A percentile compares a stretch with the other conserved stretches of the same genome.
phyloP scores from a whole-genome alignment of 2,113 vertebrate species.

The Geococcyx californianus region DNA sequence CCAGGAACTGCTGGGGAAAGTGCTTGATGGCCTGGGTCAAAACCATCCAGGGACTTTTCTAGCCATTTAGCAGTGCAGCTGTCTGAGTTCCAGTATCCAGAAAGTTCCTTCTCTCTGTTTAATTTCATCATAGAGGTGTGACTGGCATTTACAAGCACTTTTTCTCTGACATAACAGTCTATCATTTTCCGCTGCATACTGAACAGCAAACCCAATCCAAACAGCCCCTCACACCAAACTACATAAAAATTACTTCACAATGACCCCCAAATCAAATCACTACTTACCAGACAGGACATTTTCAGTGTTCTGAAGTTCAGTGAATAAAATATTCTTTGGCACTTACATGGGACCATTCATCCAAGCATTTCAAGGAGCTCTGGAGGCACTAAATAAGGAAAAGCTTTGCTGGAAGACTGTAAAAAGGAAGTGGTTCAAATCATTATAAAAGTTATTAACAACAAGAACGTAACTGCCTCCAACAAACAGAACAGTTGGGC shows the following conservation, averaged over 20 bases:
- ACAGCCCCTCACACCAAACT: neutral
- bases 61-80: neutral
- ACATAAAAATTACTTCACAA: neutral
- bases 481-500: neutral
- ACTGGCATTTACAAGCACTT: neutral
- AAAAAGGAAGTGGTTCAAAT: constrained; percentile 44
- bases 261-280: constrained; percentile 15
- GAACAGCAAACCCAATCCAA: neutral
- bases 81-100: neutral
- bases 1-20: neutral
- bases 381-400: constrained; percentile 33
- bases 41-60: neutral
- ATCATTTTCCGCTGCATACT: neutral
- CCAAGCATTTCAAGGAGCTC: constrained; percentile 33
- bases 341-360: neutral
- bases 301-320: neutral
- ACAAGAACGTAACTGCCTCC: neutral
- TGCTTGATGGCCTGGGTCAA: neutral
- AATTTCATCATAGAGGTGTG: neutral
- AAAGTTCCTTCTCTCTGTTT: constrained; percentile 1
- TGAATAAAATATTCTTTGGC: constrained; percentile 48
- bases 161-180: constrained; percentile 10
- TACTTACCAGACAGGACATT: neutral
- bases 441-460: constrained; percentile 66
- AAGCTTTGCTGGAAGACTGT: constrained; percentile 49